Evolutionary conservation across 2,888 invertebrate genomes (phyloP).

Genomic region (Mesochorus sp.): DNA sequence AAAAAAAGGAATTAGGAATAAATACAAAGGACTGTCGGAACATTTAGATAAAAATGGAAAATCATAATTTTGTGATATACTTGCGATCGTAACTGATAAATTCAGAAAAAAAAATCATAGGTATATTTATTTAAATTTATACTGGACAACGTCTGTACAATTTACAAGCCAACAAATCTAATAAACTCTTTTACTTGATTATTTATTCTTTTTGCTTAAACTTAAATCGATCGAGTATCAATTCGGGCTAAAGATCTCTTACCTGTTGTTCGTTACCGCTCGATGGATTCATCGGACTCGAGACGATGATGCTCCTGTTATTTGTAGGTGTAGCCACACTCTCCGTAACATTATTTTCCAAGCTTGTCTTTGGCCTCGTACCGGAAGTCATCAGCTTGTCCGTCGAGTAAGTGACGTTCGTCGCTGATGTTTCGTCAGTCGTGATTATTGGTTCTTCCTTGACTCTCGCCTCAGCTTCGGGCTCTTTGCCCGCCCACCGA

Average conservation of each 20-base stretch:
- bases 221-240: not conserved
- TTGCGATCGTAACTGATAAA: too few relatives aligned
- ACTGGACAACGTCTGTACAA: too few relatives aligned
- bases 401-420: constrained; percentile 70
- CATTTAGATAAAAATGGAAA: too few relatives aligned
- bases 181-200: not conserved
- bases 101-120: too few relatives aligned
- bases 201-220: constrained; percentile 1
- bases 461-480: constrained; percentile 21
- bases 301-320: constrained; percentile 60
- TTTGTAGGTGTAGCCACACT: constrained; percentile 33
- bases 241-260: constrained; percentile 3
- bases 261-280: constrained; percentile 58
- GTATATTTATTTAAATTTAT: too few relatives aligned
- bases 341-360: constrained; percentile 48
- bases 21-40: too few relatives aligned
- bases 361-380: constrained; percentile 24
- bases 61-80: too few relatives aligned
- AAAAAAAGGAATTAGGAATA: too few relatives aligned
- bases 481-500: constrained; percentile 49
- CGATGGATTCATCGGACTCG: constrained; percentile 66
- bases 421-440: constrained; percentile 46
- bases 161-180: too few relatives aligned
- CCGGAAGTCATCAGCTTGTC: constrained; percentile 54
- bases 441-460: constrained; percentile 58